phyloP scores from a whole-genome alignment of 2,113 vertebrate genomes.

The Ibidorhyncha struthersii region DNA sequence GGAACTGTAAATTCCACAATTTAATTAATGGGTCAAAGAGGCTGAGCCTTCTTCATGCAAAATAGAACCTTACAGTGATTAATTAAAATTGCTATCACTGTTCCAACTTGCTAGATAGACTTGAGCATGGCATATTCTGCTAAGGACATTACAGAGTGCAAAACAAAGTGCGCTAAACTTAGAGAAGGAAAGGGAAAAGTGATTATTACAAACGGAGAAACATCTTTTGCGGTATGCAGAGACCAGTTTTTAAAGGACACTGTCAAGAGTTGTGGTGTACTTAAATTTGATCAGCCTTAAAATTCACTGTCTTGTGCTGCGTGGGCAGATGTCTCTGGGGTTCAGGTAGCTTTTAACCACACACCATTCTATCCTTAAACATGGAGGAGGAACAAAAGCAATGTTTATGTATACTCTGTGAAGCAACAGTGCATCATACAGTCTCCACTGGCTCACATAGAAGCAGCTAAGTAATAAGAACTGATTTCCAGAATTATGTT shows the following conservation, averaged over 20 bases:
- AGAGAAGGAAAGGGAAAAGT: background rate
- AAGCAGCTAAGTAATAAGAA: background rate
- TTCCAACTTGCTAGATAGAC: conserved; percentile 36
- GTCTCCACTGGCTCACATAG: background rate
- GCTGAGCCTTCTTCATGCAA: conserved; percentile 40
- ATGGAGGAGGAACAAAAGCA: background rate
- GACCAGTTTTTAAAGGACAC: background rate
- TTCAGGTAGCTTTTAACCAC: background rate
- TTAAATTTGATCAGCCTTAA: background rate
- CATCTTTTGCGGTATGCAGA: background rate
- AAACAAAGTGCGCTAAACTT: conserved; percentile 11
- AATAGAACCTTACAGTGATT: conserved; percentile 58
- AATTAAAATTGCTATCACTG: conserved; percentile 61
- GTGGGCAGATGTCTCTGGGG: background rate
- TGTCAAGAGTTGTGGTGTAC: background rate
- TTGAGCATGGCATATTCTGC: background rate
- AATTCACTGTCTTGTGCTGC: background rate
- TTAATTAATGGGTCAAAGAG: conserved; percentile 72
- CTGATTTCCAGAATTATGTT: background rate
- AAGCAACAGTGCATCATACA: background rate
- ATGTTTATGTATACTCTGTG: background rate
- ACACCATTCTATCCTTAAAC: background rate
- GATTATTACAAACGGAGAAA: background rate
- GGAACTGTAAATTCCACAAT: conserved; percentile 57
- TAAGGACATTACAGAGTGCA: conserved; percentile 1